These are phyloP conservation scores for Pseudomyrmex flavicornis DNA, from an alignment of 1,140 invertebrate species.

Conservation along the genomic window DNA sequence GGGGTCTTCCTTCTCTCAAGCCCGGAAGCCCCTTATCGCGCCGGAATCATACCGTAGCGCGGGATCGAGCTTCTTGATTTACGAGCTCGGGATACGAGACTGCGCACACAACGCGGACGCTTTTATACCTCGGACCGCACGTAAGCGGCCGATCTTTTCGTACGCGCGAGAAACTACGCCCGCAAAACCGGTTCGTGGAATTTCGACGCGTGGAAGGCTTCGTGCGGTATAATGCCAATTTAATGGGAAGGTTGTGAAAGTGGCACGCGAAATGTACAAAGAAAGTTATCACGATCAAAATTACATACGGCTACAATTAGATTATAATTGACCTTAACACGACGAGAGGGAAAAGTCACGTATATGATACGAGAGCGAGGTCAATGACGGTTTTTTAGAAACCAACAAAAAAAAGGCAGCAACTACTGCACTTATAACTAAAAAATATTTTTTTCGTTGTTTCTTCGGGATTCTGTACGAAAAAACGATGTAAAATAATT, in stretches of 20 bases:
- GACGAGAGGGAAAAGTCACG: slow-evolving; percentile 6
- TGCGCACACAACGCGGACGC: neutral
- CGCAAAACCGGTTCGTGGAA: slow-evolving; percentile 41
- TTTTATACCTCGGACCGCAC: slow-evolving; percentile 1
- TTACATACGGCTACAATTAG: slow-evolving; percentile 4
- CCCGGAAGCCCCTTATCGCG: slow-evolving; percentile 40
- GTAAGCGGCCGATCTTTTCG: slow-evolving; percentile 19
- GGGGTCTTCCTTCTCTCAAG: slow-evolving; percentile 34
- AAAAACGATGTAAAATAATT: no score
- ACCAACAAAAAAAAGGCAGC: neutral
- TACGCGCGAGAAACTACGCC: neutral
- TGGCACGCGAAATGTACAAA: slow-evolving; percentile 33
- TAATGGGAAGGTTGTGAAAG: slow-evolving; percentile 2
- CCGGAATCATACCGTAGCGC: slow-evolving; percentile 23
- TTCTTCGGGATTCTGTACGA: neutral
- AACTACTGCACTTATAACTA: neutral
- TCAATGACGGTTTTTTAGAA: slow-evolving; percentile 3
- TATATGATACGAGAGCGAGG: neutral
- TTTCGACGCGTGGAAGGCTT: neutral
- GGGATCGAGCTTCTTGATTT: slow-evolving; percentile 53
- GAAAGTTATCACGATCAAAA: slow-evolving; percentile 34
- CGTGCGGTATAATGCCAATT: slow-evolving; percentile 14
- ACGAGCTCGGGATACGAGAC: slow-evolving; percentile 16
- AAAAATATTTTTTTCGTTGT: neutral
- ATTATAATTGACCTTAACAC: slow-evolving; percentile 31